Percentiles rank a stretch among this genome's conserved stretches.
Evolutionary conservation across 2,888 invertebrate species (phyloP).

Genomic region (Tinea pellionella): DNA sequence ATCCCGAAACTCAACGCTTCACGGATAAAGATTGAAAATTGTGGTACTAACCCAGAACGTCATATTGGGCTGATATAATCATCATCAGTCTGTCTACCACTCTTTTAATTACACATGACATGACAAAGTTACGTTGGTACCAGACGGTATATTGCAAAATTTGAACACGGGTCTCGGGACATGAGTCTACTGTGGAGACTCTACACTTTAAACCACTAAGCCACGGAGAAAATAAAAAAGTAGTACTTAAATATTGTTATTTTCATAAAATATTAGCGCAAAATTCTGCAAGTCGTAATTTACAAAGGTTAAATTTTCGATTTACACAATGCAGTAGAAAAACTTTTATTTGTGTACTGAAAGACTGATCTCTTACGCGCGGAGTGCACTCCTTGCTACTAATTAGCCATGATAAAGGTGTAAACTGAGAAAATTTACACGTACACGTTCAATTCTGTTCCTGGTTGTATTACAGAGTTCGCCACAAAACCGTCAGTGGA

Average conservation of each 20-base stretch:
- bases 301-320: background rate
- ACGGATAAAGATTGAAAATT: too few relatives aligned
- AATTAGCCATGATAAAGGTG: background rate
- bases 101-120: too few relatives aligned
- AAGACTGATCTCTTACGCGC: background rate
- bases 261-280: background rate
- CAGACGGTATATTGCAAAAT: too few relatives aligned
- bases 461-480: background rate
- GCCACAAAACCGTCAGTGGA: background rate
- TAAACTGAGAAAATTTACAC: background rate
- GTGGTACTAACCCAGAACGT: too few relatives aligned
- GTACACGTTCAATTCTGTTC: background rate
- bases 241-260: background rate
- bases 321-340: background rate
- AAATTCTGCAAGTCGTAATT: background rate
- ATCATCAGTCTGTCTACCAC: too few relatives aligned
- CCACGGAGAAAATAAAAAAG: too few relatives aligned
- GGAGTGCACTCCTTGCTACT: conserved; percentile 6
- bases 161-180: too few relatives aligned
- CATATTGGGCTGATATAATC: too few relatives aligned
- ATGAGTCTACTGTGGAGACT: too few relatives aligned
- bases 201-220: too few relatives aligned
- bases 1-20: too few relatives aligned
- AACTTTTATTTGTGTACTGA: background rate
- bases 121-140: too few relatives aligned